Conservation (phyloP, 2,888 invertebrate genomes). For the Hypomecis atomaria region DNA sequence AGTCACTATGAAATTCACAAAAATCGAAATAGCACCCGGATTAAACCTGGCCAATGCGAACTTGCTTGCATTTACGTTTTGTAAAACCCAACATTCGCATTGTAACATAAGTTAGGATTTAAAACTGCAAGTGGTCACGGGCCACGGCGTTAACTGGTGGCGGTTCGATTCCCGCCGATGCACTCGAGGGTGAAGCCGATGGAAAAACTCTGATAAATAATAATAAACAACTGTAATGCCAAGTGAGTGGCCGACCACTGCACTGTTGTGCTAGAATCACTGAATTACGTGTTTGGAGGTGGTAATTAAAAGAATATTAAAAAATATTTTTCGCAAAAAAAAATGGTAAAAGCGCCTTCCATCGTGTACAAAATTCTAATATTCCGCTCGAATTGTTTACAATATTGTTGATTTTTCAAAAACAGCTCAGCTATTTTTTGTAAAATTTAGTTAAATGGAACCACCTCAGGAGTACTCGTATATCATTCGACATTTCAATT, state of each 20-base stretch:
- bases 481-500: too few species aligned
- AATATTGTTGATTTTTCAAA: too few species aligned
- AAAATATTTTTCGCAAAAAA: too few species aligned
- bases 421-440: too few species aligned
- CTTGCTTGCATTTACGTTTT: not conserved
- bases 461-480: too few species aligned
- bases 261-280: not conserved
- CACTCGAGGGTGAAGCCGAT: slow-evolving; percentile 35
- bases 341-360: too few species aligned
- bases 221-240: slow-evolving; percentile 31
- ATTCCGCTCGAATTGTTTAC: too few species aligned
- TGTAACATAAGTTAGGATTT: slow-evolving; percentile 4
- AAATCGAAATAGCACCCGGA: not conserved
- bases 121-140: slow-evolving; percentile 24
- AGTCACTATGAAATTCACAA: too few species aligned
- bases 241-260: slow-evolving; percentile 1
- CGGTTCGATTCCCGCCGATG: slow-evolving; percentile 41
- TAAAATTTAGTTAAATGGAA: too few species aligned
- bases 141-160: slow-evolving; percentile 32
- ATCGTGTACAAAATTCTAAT: too few species aligned
- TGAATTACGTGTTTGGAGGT: too few species aligned
- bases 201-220: slow-evolving; percentile 35
- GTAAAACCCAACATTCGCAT: not conserved
- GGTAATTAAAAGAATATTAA: too few species aligned
- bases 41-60: not conserved